These are phyloP conservation scores for Ctenochaetus hawaiiensis DNA, from an alignment of 2,797 vertebrate species.

Conservation along the genomic window DNA sequence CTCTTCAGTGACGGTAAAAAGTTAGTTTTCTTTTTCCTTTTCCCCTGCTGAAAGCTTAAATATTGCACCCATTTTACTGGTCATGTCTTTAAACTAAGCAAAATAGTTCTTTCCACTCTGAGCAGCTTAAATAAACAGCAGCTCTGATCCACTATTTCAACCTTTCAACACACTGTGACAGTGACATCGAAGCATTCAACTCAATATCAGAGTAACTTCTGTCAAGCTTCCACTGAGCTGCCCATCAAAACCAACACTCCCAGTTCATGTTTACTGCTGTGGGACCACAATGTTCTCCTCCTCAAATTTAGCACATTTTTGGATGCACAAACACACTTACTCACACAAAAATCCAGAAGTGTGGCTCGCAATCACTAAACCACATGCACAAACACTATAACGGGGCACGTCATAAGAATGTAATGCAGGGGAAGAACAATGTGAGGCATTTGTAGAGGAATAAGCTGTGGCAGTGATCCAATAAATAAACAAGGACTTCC, in stretches of 20 bases:
- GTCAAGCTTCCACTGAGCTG: constrained; percentile 4
- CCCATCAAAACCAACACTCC: constrained; percentile 7
- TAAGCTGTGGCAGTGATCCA: constrained; percentile 67
- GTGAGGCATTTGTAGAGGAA: constrained; percentile 73
- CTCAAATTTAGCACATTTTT: constrained; percentile 1
- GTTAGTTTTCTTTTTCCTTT: too few relatives aligned
- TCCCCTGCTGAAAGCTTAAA: neutral
- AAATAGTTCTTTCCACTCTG: neutral
- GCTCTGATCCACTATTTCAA: neutral
- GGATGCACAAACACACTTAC: constrained; percentile 9
- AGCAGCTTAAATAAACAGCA: neutral
- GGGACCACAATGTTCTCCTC: constrained; percentile 24
- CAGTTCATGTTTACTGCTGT: constrained; percentile 3
- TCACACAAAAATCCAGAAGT: constrained; percentile 13
- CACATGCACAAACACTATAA: constrained; percentile 29
- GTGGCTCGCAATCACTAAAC: constrained; percentile 35
- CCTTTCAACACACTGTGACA: constrained; percentile 10
- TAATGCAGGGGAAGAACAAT: constrained; percentile 68
- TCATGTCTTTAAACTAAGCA: constrained; percentile 4
- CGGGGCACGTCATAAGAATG: constrained; percentile 59
- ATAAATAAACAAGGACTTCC: constrained; percentile 82
- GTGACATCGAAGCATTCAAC: constrained; percentile 7
- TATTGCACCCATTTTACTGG: neutral
- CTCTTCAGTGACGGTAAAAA: too few relatives aligned
- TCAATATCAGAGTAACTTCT: constrained; percentile 12